These are phyloP conservation scores for Drosophila nr. perissopoda DNA, from an alignment of 2,888 invertebrate genomes.

Conservation along the genomic window DNA sequence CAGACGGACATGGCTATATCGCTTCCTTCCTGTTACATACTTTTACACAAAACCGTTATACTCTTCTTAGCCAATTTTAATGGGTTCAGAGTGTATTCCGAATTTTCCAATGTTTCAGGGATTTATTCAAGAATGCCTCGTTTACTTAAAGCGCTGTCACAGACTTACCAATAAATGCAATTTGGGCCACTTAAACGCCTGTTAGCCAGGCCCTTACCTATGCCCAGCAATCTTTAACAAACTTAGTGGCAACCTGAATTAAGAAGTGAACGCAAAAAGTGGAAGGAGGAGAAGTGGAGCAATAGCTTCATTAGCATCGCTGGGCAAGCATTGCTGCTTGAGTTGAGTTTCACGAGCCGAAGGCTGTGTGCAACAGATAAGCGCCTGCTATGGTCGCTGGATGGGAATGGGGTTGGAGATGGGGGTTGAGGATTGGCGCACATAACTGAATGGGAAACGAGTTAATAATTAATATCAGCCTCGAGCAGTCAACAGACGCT, in stretches of 20 bases:
- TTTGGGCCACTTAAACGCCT: slow-evolving; percentile 6
- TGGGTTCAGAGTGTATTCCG: neutral
- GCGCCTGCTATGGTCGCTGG: slow-evolving; percentile 23
- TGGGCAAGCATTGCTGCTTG: slow-evolving; percentile 28
- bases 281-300: neutral
- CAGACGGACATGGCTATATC: neutral
- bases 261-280: slow-evolving; percentile 18
- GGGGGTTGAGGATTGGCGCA: slow-evolving; percentile 3
- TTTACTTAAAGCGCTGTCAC: neutral
- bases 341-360: slow-evolving; percentile 27
- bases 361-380: slow-evolving; percentile 76
- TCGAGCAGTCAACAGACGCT: slow-evolving; percentile 52
- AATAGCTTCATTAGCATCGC: slow-evolving; percentile 70
- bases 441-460: slow-evolving; percentile 61
- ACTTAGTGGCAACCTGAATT: slow-evolving; percentile 8
- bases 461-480: slow-evolving; percentile 78
- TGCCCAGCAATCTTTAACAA: neutral
- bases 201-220: slow-evolving; percentile 2
- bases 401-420: slow-evolving; percentile 5
- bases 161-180: slow-evolving; percentile 8
- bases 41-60: neutral
- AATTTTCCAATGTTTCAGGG: neutral
- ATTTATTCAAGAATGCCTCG: neutral
- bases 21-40: neutral
- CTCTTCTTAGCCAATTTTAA: neutral